phyloP scores from a whole-genome alignment of 2,888 invertebrate species.

The Nysson spinosus region DNA sequence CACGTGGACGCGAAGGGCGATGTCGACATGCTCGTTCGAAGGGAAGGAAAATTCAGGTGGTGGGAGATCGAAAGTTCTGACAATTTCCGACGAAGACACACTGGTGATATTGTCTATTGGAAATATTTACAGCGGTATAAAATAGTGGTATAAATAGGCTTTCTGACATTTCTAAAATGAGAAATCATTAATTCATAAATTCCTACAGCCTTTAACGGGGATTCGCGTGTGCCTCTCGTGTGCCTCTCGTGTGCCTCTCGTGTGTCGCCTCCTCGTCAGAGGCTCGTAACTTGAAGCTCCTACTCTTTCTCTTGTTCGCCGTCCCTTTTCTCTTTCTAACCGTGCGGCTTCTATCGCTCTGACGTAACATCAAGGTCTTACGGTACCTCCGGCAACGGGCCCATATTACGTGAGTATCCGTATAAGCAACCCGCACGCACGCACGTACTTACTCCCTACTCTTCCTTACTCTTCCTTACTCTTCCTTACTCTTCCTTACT shows the following conservation, averaged over 20 bases:
- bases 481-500: slow-evolving; percentile 20
- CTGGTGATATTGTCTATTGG: slow-evolving; percentile 31
- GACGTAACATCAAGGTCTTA: slow-evolving; percentile 74
- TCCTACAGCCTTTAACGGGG: too few relatives aligned
- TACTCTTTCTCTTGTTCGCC: slow-evolving; percentile 25
- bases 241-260: too few relatives aligned
- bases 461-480: too few relatives aligned
- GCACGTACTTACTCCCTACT: slow-evolving; percentile 38
- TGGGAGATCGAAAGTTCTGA: slow-evolving; percentile 38
- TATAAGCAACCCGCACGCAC: slow-evolving; percentile 59
- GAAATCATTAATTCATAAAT: too few relatives aligned
- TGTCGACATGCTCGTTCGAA: slow-evolving; percentile 31
- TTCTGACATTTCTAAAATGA: too few relatives aligned
- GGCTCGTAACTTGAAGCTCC: neutral
- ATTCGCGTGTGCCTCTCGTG: too few relatives aligned
- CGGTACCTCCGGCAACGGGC: slow-evolving; percentile 76
- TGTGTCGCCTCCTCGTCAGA: neutral
- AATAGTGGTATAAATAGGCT: too few relatives aligned
- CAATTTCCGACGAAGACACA: slow-evolving; percentile 48
- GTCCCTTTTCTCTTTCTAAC: slow-evolving; percentile 51
- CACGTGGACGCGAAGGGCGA: slow-evolving; percentile 57
- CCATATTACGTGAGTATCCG: slow-evolving; percentile 75
- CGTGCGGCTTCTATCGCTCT: slow-evolving; percentile 56
- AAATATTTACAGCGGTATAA: too few relatives aligned
- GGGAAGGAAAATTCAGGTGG: slow-evolving; percentile 33